Base-by-base conservation (phyloP, 2,888 invertebrate species). In the Chloroclystis v-ata region DNA sequence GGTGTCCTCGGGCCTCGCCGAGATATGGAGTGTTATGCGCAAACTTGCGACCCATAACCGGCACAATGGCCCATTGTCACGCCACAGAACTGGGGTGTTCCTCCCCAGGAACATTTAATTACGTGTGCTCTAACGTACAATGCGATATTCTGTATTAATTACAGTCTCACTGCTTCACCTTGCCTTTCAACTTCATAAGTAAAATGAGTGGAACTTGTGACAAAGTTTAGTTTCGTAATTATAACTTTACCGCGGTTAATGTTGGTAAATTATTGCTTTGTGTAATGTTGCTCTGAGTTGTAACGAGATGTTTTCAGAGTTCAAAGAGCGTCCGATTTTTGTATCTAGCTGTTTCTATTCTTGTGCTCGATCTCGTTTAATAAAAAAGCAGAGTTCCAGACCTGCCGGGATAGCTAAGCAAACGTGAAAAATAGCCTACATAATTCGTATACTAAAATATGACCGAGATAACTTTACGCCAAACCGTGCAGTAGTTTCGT, bases 61-160 rank as follows among this genome's bases (percentile, higher is more conserved):
- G 49, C 24, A 50, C 50, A 50, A 50, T 44, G 39, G 46, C 35
- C 50, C 43, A 43, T 50, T 50, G 50, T 50, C 46, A 47, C 45
- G 35, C 45, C 50, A 50, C 46, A 46, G 43, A 37, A 45, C 32
- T 39, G 33, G 25, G 33, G 38, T 42, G 33, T 39, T 37, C 10
- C 39, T 44, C 49, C 41, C 41, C 49, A 28, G 30, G 9, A 37
- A 49, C 49, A 43, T 45, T 49, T 32, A 30, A 49, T 42, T 49
- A 33, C 49, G 42, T 45, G 45, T 38, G 45, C 32, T 14, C 37
- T 24, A 16, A 43, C 33, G 40, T 44, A 49, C 49, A 41, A 45
- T 37, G 26, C 44, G 28, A 33, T 37, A 49, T 49, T 49, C 41
- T 33, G 45, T 49, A 49, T 49, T 49, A 42, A 42, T 45, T 33